phyloP scores from a whole-genome alignment of 1,140 invertebrate genomes.

The Physella acuta region DNA sequence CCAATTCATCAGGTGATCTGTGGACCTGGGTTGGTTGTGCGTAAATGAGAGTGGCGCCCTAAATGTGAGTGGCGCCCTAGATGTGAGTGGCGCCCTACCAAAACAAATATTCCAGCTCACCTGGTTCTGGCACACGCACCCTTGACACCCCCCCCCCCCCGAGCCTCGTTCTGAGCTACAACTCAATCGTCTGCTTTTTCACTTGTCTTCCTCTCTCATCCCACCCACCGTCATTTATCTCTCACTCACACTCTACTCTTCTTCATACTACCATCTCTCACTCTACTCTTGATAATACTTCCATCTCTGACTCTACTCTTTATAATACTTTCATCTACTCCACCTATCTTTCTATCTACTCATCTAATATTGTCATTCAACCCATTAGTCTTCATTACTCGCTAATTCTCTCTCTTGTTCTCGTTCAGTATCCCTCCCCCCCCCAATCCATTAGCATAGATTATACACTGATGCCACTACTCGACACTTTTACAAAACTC shows the following conservation, averaged over 20 bases:
- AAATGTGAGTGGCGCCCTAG: too few relatives aligned
- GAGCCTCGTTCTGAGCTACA: too few relatives aligned
- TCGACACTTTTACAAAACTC: too few relatives aligned
- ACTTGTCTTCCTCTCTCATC: neutral
- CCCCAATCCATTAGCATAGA: too few relatives aligned
- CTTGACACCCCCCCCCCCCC: too few relatives aligned
- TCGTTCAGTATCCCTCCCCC: constrained; percentile 4
- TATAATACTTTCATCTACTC: neutral
- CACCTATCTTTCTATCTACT: neutral
- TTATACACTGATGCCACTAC: too few relatives aligned
- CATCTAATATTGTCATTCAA: neutral
- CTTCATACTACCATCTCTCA: neutral
- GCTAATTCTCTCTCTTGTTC: neutral
- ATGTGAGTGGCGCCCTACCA: too few relatives aligned
- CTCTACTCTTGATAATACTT: neutral
- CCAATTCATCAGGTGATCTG: too few relatives aligned
- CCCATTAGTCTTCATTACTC: neutral
- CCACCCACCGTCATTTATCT: neutral
- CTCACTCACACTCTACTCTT: neutral
- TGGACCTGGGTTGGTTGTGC: too few relatives aligned
- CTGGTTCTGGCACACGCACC: too few relatives aligned
- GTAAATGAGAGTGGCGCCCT: too few relatives aligned
- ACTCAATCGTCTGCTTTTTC: neutral
- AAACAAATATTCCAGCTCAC: too few relatives aligned
- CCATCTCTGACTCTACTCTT: neutral